phyloP scores from a whole-genome alignment of 2,797 vertebrate genomes.

The Alcedo quadribrachys region DNA sequence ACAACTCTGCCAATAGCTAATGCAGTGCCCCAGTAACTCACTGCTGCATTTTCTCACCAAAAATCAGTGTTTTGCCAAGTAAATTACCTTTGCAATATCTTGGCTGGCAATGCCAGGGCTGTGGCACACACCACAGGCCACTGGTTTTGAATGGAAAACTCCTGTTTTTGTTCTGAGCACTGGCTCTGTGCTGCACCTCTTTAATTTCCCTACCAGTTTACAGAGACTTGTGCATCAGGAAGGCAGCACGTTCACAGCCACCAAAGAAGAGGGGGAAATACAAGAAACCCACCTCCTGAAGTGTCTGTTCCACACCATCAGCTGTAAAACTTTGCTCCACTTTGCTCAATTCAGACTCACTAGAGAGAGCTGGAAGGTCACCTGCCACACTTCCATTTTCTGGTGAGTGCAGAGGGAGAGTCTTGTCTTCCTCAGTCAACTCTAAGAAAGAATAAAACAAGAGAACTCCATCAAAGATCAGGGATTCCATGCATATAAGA shows the following conservation, averaged over 20 bases:
- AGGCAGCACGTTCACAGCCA: neutral
- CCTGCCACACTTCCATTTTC: neutral
- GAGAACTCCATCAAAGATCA: neutral
- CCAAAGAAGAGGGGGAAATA: neutral
- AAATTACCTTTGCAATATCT: neutral
- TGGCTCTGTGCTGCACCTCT: neutral
- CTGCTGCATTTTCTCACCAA: neutral
- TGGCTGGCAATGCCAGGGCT: neutral
- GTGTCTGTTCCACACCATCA: neutral
- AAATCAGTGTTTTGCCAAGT: neutral
- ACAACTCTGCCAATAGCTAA: neutral
- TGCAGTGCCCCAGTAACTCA: neutral
- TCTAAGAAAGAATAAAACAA: neutral
- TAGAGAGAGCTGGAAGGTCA: rapidly evolving
- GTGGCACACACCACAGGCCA: neutral
- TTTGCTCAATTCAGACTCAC: neutral
- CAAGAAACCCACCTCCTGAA: neutral
- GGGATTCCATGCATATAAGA: neutral
- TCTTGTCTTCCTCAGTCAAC: neutral
- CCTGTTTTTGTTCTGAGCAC: neutral
- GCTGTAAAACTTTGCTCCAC: neutral
- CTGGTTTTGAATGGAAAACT: neutral
- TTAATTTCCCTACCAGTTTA: neutral
- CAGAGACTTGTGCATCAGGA: neutral
- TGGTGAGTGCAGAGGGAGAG: neutral